Percentiles rank a stretch among this genome's conserved stretches.
These are phyloP conservation scores for Actinemys pallida DNA, from an alignment of 2,113 vertebrate genomes.

Conservation along the genomic window DNA sequence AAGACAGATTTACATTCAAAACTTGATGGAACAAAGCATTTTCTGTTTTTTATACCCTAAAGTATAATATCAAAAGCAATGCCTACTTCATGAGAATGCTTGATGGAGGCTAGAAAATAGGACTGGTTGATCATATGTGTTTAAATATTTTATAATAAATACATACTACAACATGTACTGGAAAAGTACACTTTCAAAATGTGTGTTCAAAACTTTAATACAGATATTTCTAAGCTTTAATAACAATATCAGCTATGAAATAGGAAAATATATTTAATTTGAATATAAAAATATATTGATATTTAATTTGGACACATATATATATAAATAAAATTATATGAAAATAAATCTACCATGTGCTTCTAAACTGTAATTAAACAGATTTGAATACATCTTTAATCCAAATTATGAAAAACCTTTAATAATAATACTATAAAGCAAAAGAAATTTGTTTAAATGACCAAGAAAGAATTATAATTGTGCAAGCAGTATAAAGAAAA, in stretches of 20 bases:
- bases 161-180: neutral
- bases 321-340: neutral
- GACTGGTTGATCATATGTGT: neutral
- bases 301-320: neutral
- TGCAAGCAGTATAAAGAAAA: conserved; percentile 31
- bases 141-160: neutral
- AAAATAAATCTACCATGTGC: neutral
- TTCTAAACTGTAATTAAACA: neutral
- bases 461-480: neutral
- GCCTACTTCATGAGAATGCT: neutral
- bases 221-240: neutral
- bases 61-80: neutral
- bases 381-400: neutral
- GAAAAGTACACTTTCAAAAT: neutral
- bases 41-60: neutral
- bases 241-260: neutral
- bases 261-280: neutral
- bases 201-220: neutral
- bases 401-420: neutral
- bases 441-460: neutral
- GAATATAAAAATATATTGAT: neutral
- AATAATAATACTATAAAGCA: neutral
- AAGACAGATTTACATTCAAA: conserved; percentile 9
- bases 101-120: neutral
- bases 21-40: neutral